Percentiles rank a stretch among this genome's conserved stretches.
These are phyloP conservation scores for Odontesthes bonariensis DNA, from an alignment of 2,113 vertebrate genomes.

Conservation along the genomic window DNA sequence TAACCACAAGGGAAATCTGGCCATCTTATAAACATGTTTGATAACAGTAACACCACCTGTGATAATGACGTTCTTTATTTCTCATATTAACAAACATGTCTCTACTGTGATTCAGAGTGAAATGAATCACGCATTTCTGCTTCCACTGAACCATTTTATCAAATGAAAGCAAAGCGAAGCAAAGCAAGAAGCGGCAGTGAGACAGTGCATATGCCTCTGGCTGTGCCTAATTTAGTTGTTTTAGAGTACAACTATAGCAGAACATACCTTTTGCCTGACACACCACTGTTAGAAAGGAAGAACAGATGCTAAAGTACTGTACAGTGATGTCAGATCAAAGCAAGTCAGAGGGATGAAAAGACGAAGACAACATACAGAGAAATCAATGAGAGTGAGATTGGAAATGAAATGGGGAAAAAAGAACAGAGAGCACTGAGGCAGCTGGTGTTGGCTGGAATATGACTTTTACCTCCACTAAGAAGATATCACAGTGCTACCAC, in stretches of 20 bases:
- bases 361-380: conserved; percentile 49
- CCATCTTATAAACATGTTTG: conserved; percentile 10
- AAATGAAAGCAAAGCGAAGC: conserved; percentile 62
- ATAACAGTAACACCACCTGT: background rate
- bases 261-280: conserved; percentile 73
- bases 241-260: conserved; percentile 63
- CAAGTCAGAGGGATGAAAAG: conserved; percentile 36
- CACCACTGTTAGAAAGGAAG: conserved; percentile 55
- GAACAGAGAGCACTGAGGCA: conserved; percentile 12
- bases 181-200: conserved; percentile 50
- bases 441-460: background rate
- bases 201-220: conserved; percentile 40
- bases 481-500: background rate
- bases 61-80: conserved; percentile 42
- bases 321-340: conserved; percentile 59
- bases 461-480: background rate
- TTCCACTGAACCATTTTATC: conserved; percentile 65
- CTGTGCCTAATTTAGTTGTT: conserved; percentile 64
- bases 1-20: background rate
- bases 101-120: conserved; percentile 51
- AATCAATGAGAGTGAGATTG: conserved; percentile 50
- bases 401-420: conserved; percentile 37
- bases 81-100: conserved; percentile 15
- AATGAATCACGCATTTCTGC: conserved; percentile 62
- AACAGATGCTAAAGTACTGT: conserved; percentile 59